Evolutionary conservation across 1,140 invertebrate genomes (phyloP), one percentile per base, ranked within the genome.

Genomic region (Rhizoglyphus robini): DNA sequence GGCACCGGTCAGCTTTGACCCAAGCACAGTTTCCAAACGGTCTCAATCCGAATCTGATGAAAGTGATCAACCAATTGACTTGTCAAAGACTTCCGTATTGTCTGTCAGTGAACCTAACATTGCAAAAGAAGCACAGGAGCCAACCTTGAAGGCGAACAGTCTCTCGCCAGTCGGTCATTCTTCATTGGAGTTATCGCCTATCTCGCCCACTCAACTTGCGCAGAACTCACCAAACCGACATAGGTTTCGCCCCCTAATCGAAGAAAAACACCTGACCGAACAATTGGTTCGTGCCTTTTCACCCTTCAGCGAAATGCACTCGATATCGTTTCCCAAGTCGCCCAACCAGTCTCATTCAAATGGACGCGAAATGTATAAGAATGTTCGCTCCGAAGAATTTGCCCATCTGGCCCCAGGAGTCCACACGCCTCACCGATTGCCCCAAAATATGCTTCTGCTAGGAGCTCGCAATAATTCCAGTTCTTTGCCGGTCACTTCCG

Each of bases 381-480:
- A 46, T 46, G n/a, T 60, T 15, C 58, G 58, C 27, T 29, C 15
- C 11, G 58, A 60, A 3, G 58, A 60, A 27, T 60, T 60, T 60
- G 58, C 58, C 15, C 58, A 60, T 46, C 29, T 60, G 29, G 36
- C 58, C 15, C 29, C 58, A 1, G 58, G 58, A 2, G 27, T 60
- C 29, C 58, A 60, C 3, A 29, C 58, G 27, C 58, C 58, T 20
- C 58, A 60, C 36, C 27, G 15, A 23, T 27, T 60, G 3, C 58
- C 58, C 23, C 58, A 29, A 11, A 34, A 29, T 60, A 60, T 60
- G 2, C 15, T 60, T 18, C 13, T 60, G 2, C 2, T 2, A 18
- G 57, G 57, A 8, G 49, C 5, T 54, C 8, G n/a, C 8, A 30
- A 5, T 5, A 54, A 30, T 30, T n/a, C 2, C 11, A 32, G 27